Base-by-base conservation (phyloP, 2,888 invertebrate species). In the Agrypnus murinus region DNA sequence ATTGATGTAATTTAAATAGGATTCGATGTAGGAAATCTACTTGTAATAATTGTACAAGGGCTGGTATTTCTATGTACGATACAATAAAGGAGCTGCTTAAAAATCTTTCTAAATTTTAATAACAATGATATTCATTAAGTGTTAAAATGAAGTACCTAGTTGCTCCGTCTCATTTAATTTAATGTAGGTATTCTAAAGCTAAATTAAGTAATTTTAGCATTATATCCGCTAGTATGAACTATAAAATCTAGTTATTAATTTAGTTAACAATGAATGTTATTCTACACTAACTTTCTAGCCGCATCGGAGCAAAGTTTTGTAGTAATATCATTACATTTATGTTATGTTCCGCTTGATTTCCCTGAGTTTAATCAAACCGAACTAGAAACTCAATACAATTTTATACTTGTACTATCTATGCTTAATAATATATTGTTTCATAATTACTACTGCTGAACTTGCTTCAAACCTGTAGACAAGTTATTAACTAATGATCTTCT, bases 281-380 rank as follows among this genome's bases (percentile, higher is more conserved):
- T 71, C 65, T 53, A 62, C 60, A 59, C 46, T 65, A 75, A 74
- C 72, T 75, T 74, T 75, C 65, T 55, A 68, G 63, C 73, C 65
- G 62, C 72, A 68, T 67, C 69, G 40, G 8, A 31, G 60, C 65
- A 60, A 72, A 75, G 70, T 75, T 75, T 69, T 53, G 64, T 58
- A 59, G 68, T 72, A 75, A 74, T 74, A 74, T 71, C 72, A 64
- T 75, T 75, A 75, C 67, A 70, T 72, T 72, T 73, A 65, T 69
- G 68, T 58, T 65, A 40, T 63, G 66, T 72, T 74, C 68, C 69
- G 65, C 72, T 74, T 74, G 73, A 73, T 76, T 76, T 74, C 68
- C 57, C 70, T 43, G 64, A 69, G 73, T 71, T 73, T 74, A 76
- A 76, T 74, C 74, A 74, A 71, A 65, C 57, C 59, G 40, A 63